These are phyloP conservation scores for Mythimna albipuncta DNA, from an alignment of 2,888 invertebrate species.

Conservation along the genomic window DNA sequence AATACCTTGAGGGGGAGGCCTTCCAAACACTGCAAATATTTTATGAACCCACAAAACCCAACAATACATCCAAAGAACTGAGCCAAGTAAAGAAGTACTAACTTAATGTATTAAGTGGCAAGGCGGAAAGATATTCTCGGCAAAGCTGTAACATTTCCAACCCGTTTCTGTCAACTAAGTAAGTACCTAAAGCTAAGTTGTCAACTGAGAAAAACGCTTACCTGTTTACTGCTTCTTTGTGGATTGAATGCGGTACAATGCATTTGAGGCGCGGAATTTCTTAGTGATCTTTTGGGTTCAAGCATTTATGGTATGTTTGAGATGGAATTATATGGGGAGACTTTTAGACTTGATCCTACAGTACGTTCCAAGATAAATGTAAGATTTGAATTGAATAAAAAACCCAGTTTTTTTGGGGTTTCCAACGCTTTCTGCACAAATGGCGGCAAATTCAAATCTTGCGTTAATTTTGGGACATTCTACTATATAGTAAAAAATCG, in stretches of 20 bases:
- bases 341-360: background rate
- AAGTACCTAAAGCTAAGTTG: constrained; percentile 34
- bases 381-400: no score
- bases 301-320: background rate
- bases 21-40: no score
- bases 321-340: background rate
- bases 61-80: background rate
- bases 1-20: no score
- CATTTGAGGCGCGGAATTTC: constrained; percentile 16
- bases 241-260: constrained; percentile 22
- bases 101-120: constrained; percentile 45
- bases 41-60: background rate
- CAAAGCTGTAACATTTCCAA: constrained; percentile 29
- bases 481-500: background rate
- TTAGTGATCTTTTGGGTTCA: background rate
- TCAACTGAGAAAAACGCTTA: constrained; percentile 33
- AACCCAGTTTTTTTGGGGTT: no score
- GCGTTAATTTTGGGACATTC: no score
- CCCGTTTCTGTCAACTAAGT: constrained; percentile 47
- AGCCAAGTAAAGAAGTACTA: background rate
- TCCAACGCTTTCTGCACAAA: no score
- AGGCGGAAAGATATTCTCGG: constrained; percentile 24
- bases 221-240: constrained; percentile 27
- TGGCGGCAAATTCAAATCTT: no score
- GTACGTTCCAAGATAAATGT: no score